Evolutionary conservation across 2,113 vertebrate genomes (phyloP).

Genomic region (Clarias batrachus): DNA sequence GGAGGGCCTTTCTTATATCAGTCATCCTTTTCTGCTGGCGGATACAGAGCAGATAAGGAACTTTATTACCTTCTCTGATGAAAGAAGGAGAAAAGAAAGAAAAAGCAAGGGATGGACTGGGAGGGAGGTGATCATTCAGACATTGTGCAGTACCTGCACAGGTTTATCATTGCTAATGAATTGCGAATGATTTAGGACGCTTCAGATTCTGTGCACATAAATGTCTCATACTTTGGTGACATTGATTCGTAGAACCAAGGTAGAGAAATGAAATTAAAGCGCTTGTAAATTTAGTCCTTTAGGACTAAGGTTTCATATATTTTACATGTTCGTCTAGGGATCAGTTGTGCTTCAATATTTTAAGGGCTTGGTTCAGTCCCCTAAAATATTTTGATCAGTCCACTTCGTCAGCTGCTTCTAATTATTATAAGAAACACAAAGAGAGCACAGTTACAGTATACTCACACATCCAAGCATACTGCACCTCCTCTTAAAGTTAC

Average conservation of each 20-base stretch:
- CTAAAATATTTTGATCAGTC: not conserved
- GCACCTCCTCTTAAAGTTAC: conserved; percentile 12
- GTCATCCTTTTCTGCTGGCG: conserved; percentile 57
- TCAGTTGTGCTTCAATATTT: not conserved
- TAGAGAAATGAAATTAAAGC: conserved; percentile 30
- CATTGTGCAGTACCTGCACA: conserved; percentile 9
- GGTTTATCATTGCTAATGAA: conserved; percentile 31
- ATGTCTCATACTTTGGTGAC: not conserved
- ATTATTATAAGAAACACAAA: no score
- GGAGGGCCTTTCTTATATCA: conserved; percentile 50
- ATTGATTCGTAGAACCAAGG: not conserved
- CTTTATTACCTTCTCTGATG: conserved; percentile 69
- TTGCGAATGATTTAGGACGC: conserved; percentile 1
- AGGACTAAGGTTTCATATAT: not conserved
- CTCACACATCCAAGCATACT: not conserved
- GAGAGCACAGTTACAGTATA: no score
- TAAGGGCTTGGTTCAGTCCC: not conserved
- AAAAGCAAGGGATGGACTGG: conserved; percentile 2
- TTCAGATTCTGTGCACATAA: not conserved
- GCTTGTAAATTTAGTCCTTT: conserved; percentile 7
- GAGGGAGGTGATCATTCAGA: conserved; percentile 25
- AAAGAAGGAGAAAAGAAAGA: conserved; percentile 38
- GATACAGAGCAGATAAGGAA: conserved; percentile 67
- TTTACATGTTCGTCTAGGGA: not conserved
- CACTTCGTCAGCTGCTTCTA: not conserved